Percentiles rank a stretch among this genome's conserved stretches.
Evolutionary conservation across 2,888 invertebrate genomes (phyloP).

Genomic region (Nymphalis urticae): DNA sequence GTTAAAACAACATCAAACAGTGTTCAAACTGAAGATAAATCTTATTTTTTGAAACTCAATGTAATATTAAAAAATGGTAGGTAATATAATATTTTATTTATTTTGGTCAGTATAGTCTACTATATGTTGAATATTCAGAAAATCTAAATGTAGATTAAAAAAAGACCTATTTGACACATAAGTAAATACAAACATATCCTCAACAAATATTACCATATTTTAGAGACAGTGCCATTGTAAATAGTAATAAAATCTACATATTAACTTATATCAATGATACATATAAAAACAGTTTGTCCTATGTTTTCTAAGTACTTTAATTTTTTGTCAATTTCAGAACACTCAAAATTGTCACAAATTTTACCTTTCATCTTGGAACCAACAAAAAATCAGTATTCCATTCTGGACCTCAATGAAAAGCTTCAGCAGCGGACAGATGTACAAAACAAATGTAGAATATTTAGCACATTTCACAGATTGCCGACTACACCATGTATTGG

Average conservation of each 20-base stretch:
- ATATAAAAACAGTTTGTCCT: no score
- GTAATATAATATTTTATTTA: neutral
- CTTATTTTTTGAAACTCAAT: slow-evolving; percentile 54
- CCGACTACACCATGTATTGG: slow-evolving; percentile 46
- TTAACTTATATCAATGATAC: no score
- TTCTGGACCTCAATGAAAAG: slow-evolving; percentile 66
- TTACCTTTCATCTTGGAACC: slow-evolving; percentile 58
- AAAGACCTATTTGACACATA: no score
- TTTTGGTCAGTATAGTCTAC: no score
- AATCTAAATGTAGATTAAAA: no score
- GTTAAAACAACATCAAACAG: slow-evolving; percentile 48
- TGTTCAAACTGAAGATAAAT: slow-evolving; percentile 61
- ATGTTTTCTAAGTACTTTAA: no score
- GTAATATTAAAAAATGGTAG: slow-evolving; percentile 43
- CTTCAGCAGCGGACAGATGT: slow-evolving; percentile 54
- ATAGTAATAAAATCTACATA: no score
- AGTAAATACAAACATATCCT: no score
- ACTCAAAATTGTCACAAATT: slow-evolving; percentile 45
- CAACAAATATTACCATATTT: no score
- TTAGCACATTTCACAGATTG: slow-evolving; percentile 60
- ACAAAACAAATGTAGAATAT: slow-evolving; percentile 58
- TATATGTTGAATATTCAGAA: no score
- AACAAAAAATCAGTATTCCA: slow-evolving; percentile 49
- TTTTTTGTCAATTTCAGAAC: slow-evolving; percentile 46
- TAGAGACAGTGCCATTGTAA: no score